Conservation (phyloP, 2,797 vertebrate genomes). For the Kryptopterus vitreolus region DNA sequence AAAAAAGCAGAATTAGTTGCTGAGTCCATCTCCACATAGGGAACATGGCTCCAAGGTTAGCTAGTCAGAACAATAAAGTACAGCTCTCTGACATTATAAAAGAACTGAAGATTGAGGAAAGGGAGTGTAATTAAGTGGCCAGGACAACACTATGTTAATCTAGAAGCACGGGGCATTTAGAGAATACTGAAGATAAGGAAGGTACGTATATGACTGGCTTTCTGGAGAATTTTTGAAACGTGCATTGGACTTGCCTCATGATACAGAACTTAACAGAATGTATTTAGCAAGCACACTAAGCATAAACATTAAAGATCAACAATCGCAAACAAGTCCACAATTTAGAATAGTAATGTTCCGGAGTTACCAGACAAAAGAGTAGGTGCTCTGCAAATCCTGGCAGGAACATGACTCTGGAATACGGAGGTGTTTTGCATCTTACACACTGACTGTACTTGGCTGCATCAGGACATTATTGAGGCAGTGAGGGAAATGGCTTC, state of each 20-base stretch:
- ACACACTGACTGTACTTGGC: neutral
- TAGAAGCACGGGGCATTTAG: neutral
- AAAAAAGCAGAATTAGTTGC: neutral
- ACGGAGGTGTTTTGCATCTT: neutral
- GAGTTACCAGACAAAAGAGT: neutral
- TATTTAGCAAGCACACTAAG: neutral
- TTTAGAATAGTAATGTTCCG: neutral
- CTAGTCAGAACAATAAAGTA: neutral
- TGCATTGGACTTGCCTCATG: neutral
- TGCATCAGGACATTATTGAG: conserved; percentile 18
- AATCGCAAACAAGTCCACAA: neutral
- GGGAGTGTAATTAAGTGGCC: neutral
- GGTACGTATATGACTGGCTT: neutral
- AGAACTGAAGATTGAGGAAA: neutral
- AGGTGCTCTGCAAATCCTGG: neutral
- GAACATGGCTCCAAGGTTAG: neutral
- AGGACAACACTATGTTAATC: neutral
- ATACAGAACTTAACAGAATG: neutral
- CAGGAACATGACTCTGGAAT: conserved; percentile 36
- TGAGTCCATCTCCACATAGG: too few relatives aligned
- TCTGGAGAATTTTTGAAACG: neutral
- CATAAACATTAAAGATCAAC: neutral
- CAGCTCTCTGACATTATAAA: neutral
- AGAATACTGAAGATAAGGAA: too few relatives aligned
- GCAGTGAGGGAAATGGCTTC: neutral